Conservation (phyloP, 1,140 invertebrate species). For the Drosophila chauvacae region DNA sequence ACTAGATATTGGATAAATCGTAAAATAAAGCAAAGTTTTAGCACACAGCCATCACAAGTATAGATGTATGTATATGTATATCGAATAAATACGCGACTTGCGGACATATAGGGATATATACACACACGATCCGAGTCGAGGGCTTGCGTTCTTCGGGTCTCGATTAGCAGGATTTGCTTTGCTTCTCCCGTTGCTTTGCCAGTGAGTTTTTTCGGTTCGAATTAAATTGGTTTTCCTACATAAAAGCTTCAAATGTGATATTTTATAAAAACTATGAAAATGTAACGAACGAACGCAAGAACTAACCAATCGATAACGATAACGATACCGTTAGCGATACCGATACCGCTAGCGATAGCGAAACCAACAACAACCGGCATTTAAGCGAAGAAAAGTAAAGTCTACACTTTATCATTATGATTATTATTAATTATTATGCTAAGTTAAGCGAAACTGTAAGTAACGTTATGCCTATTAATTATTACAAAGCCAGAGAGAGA, state of each 20-base stretch:
- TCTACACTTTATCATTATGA: constrained; percentile 68
- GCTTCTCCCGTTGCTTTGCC: constrained; percentile 33
- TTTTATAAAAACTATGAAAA: constrained; percentile 74
- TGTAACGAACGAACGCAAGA: constrained; percentile 47
- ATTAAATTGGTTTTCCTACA: constrained; percentile 44
- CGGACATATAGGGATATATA: background rate
- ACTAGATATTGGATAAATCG: constrained; percentile 53
- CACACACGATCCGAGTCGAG: background rate
- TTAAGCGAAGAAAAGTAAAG: constrained; percentile 22
- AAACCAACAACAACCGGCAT: constrained; percentile 42
- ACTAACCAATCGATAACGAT: constrained; percentile 26
- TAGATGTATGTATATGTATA: constrained; percentile 33
- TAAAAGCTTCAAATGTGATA: constrained; percentile 84
- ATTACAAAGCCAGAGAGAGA: constrained; percentile 35
- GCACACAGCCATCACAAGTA: constrained; percentile 38
- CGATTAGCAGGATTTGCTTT: constrained; percentile 39
- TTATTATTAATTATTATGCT: constrained; percentile 72
- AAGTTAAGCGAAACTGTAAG: constrained; percentile 77
- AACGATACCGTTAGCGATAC: constrained; percentile 4
- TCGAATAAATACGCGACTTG: constrained; percentile 8
- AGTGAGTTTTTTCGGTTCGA: constrained; percentile 39
- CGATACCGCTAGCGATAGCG: background rate
- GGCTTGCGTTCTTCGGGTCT: constrained; percentile 43
- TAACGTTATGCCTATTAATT: constrained; percentile 78
- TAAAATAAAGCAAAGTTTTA: constrained; percentile 52